Evolutionary conservation across 2,888 invertebrate species (phyloP).

Genomic region (Philereme vetulata): DNA sequence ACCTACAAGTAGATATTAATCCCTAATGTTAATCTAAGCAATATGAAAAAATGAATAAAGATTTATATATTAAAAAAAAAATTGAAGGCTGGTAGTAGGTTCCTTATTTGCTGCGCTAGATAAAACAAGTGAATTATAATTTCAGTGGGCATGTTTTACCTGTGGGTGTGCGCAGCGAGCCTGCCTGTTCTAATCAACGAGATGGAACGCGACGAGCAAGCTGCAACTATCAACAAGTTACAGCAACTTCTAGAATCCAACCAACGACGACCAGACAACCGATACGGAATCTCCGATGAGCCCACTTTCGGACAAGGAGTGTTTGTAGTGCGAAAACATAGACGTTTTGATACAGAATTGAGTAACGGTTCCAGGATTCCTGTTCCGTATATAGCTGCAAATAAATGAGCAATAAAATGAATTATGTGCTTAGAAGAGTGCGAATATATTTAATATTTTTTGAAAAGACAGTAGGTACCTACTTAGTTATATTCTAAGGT

Average conservation of each 20-base stretch:
- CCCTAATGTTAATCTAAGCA: too few relatives aligned
- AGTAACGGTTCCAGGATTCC: conserved; percentile 26
- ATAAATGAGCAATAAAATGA: too few relatives aligned
- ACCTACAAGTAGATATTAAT: too few relatives aligned
- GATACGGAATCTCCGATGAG: conserved; percentile 24
- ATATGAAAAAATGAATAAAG: too few relatives aligned
- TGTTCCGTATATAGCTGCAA: conserved; percentile 12
- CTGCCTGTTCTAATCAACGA: conserved; percentile 72
- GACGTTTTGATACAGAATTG: conserved; percentile 18
- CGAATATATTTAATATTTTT: too few relatives aligned
- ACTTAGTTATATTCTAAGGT: too few relatives aligned
- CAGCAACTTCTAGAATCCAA: conserved; percentile 56
- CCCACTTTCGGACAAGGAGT: conserved; percentile 30
- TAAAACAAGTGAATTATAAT: conserved; percentile 7
- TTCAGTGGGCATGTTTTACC: conserved; percentile 75
- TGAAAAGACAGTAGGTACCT: too few relatives aligned
- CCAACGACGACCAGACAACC: conserved; percentile 29
- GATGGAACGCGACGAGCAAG: conserved; percentile 68
- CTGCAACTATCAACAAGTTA: conserved; percentile 61
- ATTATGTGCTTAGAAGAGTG: too few relatives aligned
- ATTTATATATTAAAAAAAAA: too few relatives aligned
- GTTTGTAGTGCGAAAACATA: conserved; percentile 35
- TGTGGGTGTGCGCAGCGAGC: conserved; percentile 73
- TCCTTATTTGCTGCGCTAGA: too few relatives aligned
- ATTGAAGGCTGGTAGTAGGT: too few relatives aligned